phyloP scores from a whole-genome alignment of 2,113 vertebrate species.

The Xenus cinereus region DNA sequence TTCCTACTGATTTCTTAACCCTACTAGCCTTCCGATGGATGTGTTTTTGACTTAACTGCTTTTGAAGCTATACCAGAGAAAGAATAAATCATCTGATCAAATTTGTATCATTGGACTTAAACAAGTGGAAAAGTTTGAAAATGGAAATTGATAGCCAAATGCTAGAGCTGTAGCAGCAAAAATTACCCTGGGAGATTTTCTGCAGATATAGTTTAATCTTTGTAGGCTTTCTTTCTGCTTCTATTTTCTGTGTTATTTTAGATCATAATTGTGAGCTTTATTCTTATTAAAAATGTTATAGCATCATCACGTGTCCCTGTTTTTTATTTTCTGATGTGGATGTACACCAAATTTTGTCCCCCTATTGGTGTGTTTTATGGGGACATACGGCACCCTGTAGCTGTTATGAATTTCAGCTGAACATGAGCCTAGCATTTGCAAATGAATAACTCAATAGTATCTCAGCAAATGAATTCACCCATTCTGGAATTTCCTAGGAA shows the following conservation, averaged over 20 bases:
- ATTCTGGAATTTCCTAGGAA: background rate
- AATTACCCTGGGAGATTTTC: background rate
- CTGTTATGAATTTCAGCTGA: background rate
- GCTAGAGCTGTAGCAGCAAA: background rate
- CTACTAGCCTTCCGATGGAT: background rate
- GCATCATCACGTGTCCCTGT: background rate
- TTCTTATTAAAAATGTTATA: background rate
- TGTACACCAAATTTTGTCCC: background rate
- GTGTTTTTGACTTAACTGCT: background rate
- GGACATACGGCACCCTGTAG: background rate
- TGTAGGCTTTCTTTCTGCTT: background rate
- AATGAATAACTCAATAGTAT: background rate
- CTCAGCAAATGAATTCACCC: background rate
- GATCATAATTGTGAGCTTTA: background rate
- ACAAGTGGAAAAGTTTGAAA: background rate
- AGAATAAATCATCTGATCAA: accelerated
- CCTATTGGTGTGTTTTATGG: accelerated
- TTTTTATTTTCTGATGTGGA: background rate
- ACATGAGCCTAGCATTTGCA: background rate
- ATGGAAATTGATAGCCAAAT: background rate
- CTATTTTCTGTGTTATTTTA: background rate
- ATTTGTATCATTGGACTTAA: background rate
- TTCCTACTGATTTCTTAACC: background rate
- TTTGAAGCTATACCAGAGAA: background rate
- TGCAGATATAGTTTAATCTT: background rate